Evolutionary conservation across 2,113 vertebrate genomes (phyloP), one percentile per base, ranked within the genome.

Genomic region (Takifugu flavidus): DNA sequence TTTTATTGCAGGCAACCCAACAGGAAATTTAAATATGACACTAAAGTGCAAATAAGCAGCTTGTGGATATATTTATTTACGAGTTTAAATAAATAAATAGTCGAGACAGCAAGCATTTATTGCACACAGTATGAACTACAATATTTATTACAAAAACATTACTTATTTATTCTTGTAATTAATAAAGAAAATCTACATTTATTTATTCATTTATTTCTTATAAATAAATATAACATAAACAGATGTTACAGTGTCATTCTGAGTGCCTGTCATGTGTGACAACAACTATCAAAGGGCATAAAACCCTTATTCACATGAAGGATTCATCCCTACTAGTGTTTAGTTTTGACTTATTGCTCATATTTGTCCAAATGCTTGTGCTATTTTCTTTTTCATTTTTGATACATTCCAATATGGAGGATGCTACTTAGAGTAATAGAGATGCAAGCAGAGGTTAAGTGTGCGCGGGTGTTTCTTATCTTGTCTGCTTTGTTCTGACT

Each of bases 21-120:
- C 53, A 74, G 72, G 71, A 67, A 44, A 56, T 14, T 31, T 25
- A 69, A 65, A 62, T 39, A 39, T 39, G 42, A 66, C 25, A 68
- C 25, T 31, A 45, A 45, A 45, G 47, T 73, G 58, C 53, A 67
- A 70, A 80, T 80, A 65, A 70, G 56, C 45, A 53, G 72, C 78
- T 69, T 26, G 2, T 59, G 65, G 74, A 79, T 75, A 65, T 88
- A 14, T 45, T 13, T 45, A 45, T 45, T 45, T 45, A 15, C 14
- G 44, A 76, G 84, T 86, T 82, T 80, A 66, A 75, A 72, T 74
- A 39, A 85, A 74, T 52, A 72, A 83, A 84, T 69, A 79, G 68
- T 56, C 56, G 20, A 20, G 20, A 59, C 46, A 68, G 65, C 59
- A 75, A 50, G 64, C 61, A 63, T 77, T 77, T 72, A 78, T 49